Evolutionary conservation across 2,113 vertebrate species (phyloP), one percentile per base, ranked within the genome.

Genomic region (Mesembrinibis cayennensis): DNA sequence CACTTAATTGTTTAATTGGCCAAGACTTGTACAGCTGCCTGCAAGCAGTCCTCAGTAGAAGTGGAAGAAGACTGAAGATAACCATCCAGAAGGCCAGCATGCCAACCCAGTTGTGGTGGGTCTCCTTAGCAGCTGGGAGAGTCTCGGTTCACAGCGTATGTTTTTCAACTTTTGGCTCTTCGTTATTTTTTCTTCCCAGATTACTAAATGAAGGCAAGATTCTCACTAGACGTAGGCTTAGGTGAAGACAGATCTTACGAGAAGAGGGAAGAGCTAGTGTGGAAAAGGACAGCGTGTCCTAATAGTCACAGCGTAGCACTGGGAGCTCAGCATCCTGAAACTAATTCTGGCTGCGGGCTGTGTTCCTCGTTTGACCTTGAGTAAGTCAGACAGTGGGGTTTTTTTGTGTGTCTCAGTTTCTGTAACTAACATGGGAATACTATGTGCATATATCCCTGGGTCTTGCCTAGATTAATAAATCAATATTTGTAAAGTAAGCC

Each of bases 401-500:
- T 32, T 77, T 79, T 74, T n/a, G 29, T 11, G 11, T 53, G 53
- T 93, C 84, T 94, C 79, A 2, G n/a, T 77, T 67, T 95, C 77
- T 69, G 44, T 63, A 73, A 66, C 53, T 66, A 90, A n/a, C 85
- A 20, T 74, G 74, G 82, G 67, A 95, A 67, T 93, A 19, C 32
- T 81, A 6, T 66, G 86, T 95, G 87, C 81, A 26, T 78, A 56
- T 90, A 76, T 93, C 73, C 70, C 69, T 76, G 66, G 80, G 69
- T 80, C 91, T 96, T 69, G 87, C 93, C 70, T 87, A 62, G 93
- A 96, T 96, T 85, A 96, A 85, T 82, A 94, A 94, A 97, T 96
- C 96, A 96, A 95, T 97, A 94, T 94, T 95, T 94, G 87, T 61
- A 91, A 96, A 97, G 81, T 76, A 90, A 87, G 89, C 77, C 89